Evolutionary conservation across 2,797 vertebrate genomes (phyloP).

Genomic region (Malurus splendens): DNA sequence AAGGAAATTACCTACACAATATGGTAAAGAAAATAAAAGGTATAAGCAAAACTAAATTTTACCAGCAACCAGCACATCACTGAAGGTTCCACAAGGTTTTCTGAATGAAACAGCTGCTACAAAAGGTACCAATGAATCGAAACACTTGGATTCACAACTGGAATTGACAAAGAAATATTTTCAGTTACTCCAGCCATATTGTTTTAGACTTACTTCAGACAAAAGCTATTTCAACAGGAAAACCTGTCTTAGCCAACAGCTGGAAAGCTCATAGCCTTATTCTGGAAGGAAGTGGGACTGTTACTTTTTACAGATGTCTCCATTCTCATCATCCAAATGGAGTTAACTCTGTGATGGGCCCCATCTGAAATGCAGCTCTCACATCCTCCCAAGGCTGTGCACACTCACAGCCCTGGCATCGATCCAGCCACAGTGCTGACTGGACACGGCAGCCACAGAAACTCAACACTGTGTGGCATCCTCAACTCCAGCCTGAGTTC

Average conservation of each 20-base stretch:
- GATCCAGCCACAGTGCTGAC: not conserved
- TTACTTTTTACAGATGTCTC: conserved; percentile 53
- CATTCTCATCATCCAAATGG: conserved; percentile 29
- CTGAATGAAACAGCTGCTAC: not conserved
- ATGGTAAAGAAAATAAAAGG: not conserved
- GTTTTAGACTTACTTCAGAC: conserved; percentile 52
- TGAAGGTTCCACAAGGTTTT: not conserved
- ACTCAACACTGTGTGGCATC: not conserved
- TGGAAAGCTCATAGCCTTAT: conserved; percentile 43
- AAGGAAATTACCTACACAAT: not conserved
- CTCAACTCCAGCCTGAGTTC: not conserved
- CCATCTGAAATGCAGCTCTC: not conserved
- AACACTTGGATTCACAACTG: not conserved
- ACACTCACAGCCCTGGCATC: not conserved
- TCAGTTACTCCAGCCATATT: conserved; percentile 43
- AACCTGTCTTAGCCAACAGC: conserved; percentile 43
- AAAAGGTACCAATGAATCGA: not conserved
- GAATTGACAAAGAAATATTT: conserved; percentile 7
- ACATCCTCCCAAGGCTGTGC: not conserved
- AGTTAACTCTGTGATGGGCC: conserved; percentile 22
- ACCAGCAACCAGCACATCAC: not conserved
- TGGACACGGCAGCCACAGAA: not conserved
- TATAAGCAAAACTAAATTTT: not conserved
- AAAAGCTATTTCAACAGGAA: conserved; percentile 55
- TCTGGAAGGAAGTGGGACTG: conserved; percentile 25